phyloP scores from a whole-genome alignment of 2,797 vertebrate genomes.

The Staurois parvus region DNA sequence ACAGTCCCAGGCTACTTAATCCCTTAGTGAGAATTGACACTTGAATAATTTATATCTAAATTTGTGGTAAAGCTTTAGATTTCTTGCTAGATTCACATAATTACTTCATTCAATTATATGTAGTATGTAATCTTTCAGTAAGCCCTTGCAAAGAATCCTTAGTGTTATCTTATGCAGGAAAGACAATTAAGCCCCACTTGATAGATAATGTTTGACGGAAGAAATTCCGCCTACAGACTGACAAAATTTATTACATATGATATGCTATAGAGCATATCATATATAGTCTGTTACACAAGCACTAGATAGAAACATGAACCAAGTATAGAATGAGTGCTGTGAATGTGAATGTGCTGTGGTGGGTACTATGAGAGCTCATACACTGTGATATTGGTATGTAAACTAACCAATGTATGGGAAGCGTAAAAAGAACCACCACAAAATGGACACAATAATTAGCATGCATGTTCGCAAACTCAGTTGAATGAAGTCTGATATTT shows the following conservation, averaged over 20 bases:
- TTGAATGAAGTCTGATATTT: too few species aligned
- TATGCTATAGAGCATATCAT: neutral
- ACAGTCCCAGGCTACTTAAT: conserved; percentile 17
- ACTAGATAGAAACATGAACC: neutral
- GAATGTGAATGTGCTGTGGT: neutral
- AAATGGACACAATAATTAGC: too few species aligned
- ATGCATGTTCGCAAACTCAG: too few species aligned
- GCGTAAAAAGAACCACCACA: too few species aligned
- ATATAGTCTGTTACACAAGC: neutral
- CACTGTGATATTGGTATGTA: neutral
- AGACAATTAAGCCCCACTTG: neutral
- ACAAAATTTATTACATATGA: neutral
- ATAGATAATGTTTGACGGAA: neutral
- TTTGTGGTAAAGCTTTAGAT: conserved; percentile 22
- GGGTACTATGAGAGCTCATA: neutral
- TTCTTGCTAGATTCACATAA: conserved; percentile 25
- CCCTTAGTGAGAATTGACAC: conserved; percentile 24
- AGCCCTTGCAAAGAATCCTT: neutral
- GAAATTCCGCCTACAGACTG: neutral
- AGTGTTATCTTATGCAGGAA: neutral
- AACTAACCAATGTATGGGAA: neutral
- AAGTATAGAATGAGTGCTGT: neutral
- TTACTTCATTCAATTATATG: conserved; percentile 7
- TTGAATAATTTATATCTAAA: conserved; percentile 20
- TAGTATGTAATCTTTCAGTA: neutral